Conservation (phyloP, 2,113 vertebrate species). For the Gavia stellata region DNA sequence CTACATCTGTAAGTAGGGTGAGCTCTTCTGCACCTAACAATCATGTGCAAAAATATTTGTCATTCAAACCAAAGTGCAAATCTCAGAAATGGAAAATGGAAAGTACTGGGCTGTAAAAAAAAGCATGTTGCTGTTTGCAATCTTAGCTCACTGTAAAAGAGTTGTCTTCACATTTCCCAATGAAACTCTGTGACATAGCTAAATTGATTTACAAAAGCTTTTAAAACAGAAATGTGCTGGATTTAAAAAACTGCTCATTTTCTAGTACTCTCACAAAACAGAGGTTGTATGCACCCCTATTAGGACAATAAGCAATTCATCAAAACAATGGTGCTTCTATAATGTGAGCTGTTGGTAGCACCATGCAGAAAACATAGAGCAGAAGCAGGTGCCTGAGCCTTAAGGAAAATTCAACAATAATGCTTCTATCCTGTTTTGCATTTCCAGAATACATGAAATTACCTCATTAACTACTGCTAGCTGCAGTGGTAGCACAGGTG, state of each 20-base stretch:
- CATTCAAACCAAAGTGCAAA: background rate
- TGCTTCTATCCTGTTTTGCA: background rate
- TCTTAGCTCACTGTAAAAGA: background rate
- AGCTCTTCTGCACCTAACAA: background rate
- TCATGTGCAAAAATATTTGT: background rate
- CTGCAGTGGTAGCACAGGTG: background rate
- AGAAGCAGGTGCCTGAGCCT: background rate
- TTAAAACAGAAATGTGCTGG: background rate
- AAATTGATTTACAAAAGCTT: conserved; percentile 38
- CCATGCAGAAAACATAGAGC: background rate
- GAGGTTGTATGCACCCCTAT: background rate
- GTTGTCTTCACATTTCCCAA: background rate
- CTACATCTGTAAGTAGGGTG: background rate
- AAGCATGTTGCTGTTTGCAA: background rate
- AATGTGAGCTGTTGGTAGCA: background rate
- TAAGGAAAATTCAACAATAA: background rate
- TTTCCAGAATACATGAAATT: background rate
- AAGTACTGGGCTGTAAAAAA: conserved; percentile 30
- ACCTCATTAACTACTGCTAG: background rate
- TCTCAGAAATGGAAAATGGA: conserved; percentile 5
- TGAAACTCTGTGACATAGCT: background rate
- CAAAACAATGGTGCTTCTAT: background rate
- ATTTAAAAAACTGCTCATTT: background rate
- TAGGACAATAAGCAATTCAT: background rate
- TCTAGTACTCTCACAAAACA: background rate